Evolutionary conservation across 2,797 vertebrate genomes (phyloP), one percentile per base, ranked within the genome.

Genomic region (Pseudotriccus pelzelni): DNA sequence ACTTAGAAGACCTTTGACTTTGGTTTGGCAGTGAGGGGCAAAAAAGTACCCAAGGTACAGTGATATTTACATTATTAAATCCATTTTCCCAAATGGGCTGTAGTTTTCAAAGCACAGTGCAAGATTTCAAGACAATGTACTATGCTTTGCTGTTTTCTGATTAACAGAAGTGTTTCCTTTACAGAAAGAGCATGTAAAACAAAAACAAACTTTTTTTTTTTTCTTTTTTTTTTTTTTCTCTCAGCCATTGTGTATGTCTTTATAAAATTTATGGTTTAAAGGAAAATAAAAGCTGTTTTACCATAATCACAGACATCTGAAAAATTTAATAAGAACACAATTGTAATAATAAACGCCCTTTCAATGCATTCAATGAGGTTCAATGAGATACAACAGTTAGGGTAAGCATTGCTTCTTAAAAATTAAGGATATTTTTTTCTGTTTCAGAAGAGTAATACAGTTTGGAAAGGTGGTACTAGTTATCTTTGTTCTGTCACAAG

Each of bases 331-430:
- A 55, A 80, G 73, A 94, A 85, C 27, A 78, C 87, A 87, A 95
- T 90, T 90, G 74, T 79, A 89, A 92, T 79, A 90, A 93, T 70
- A 96, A 94, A 93, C 69, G 32, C 58, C 64, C 46, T 91, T 93
- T 87, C 39, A 63, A 44, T 39, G 39, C 14, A 66, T 86, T 83
- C 47, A 77, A 4, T 69, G 53, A 87, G 15, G 63, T 86, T 84
- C 46, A 78, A 4, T 69, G 55, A 87, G 53, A 60, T 95, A 86
- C n/a, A 90, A 91, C 41, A 63, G 59, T 34, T 63, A 80, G 39
- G 30, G 23, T 56, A 83, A 91, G 84, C 20, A 73, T 16, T 56
- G 43, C n/a, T 93, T 88, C 86, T 68, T 69, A 55, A 83, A 92
- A 87, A 94, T 66, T 41, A 84, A 49, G 20, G 15, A 2, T 34